A percentile compares a stretch with the other conserved stretches of the same genome.
Evolutionary conservation across 2,797 vertebrate species (phyloP).

Genomic region (Xenopus petersii): DNA sequence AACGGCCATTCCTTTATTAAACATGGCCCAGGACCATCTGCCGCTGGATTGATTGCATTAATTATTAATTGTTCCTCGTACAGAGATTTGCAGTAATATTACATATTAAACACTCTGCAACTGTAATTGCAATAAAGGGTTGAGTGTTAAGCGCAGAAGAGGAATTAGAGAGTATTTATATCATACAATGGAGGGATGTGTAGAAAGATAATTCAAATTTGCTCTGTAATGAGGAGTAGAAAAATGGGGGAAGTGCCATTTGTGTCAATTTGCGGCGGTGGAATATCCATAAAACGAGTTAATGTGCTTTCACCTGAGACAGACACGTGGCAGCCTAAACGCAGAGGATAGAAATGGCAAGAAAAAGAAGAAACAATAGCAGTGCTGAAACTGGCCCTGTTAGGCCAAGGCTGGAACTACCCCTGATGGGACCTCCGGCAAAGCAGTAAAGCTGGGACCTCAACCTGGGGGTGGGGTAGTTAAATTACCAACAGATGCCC

Average conservation of each 20-base stretch:
- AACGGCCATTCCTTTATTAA: constrained; percentile 33
- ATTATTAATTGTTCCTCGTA: constrained; percentile 41
- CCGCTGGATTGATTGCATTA: constrained; percentile 34
- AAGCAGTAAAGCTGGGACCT: too few species aligned
- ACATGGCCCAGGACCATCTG: constrained; percentile 34
- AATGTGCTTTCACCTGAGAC: constrained; percentile 34
- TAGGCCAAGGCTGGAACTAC: too few species aligned
- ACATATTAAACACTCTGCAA: constrained; percentile 38
- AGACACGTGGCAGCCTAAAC: neutral
- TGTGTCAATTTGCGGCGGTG: constrained; percentile 15
- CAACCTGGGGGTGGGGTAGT: too few species aligned
- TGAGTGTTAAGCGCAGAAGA: constrained; percentile 44
- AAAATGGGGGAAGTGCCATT: constrained; percentile 17
- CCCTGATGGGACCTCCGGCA: too few species aligned
- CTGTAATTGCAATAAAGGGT: constrained; percentile 38
- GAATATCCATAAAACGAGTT: constrained; percentile 35
- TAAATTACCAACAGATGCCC: too few species aligned
- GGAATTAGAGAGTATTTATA: constrained; percentile 47
- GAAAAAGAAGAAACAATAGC: neutral
- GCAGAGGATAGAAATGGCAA: constrained; percentile 1
- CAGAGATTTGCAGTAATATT: constrained; percentile 32
- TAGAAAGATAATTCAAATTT: constrained; percentile 47
- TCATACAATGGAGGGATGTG: constrained; percentile 18
- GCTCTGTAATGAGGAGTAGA: constrained; percentile 37
- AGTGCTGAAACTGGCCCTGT: too few species aligned